Evolutionary conservation across 1,140 invertebrate genomes (phyloP), one percentile per base, ranked within the genome.

Genomic region (Ostrea denselamellosa): DNA sequence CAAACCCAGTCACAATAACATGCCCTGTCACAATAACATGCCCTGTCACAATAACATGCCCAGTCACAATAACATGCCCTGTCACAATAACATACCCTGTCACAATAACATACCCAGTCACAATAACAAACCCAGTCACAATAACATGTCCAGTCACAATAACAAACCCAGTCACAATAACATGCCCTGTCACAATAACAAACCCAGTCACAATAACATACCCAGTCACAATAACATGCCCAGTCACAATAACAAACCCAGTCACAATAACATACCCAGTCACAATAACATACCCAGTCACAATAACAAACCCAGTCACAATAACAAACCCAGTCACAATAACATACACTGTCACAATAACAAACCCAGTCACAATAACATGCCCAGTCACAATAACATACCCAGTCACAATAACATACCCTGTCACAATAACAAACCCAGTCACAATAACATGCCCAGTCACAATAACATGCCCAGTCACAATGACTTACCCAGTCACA

Each of bases 151-250:
- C 1, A 44, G 34, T 44, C 34, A 2, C 1, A 44, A 10, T 82
- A 82, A 22, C 92, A 92, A 89, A 99, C 98, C 99, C 99, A 99
- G 93, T 99, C 98, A 94, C 99, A 99, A 93, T 5, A 81, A 81
- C 2, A 81, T 7, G 28, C 9, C 25, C 19, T 25, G n/a, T 12
- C 8, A 25, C 5, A 44, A 44, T 44, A 5, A 44, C 34, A 44
- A 2, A 2, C 5, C 34, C 34, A 44, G 34, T 44, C 34, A n/a
- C n/a, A n/a, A n/a, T n/a, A n/a, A n/a, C n/a, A n/a, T n/a, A n/a
- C n/a, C n/a, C n/a, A n/a, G n/a, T n/a, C n/a, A 44, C 34, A 44
- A 44, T 44, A 44, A 44, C 34, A 44, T 44, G 5, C 34, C 34
- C 1, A 44, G 34, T 44, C 34, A 2, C 1, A 44, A 10, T 82